Evolutionary conservation across 2,113 vertebrate species (phyloP), one percentile per base, ranked within the genome.

Genomic region (Hoplias malabaricus): DNA sequence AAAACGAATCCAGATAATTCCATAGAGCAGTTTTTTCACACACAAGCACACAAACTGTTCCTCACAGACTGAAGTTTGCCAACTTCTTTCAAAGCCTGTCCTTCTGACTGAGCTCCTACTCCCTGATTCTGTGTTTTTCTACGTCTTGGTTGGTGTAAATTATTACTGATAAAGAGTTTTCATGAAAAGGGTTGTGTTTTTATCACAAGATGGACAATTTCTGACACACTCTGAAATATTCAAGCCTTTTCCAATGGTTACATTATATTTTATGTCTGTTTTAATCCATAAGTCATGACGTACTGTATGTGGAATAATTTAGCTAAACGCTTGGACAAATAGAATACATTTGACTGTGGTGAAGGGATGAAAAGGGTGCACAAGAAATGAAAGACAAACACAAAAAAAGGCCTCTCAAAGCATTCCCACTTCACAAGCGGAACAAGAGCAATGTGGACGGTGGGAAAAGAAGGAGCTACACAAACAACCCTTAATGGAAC

Each of bases 401-500:
- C 78, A 71, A 21, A 75, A 21, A 75, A 25, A 42, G 40, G 56
- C 53, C 54, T 31, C 34, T 84, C 67, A 0, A 86, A 86, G 79
- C 85, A 79, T 72, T 65, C 82, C 74, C 80, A 83, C 85, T 82
- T 84, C 85, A 84, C 78, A 86, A 85, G 84, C 87, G 85, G 61
- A 84, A 77, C 56, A 84, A 75, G 62, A 82, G 77, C 77, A 84
- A 83, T 33, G 43, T 9, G 31, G 42, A 63, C 63, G 54, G 43
- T 9, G 31, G 42, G 56, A 57, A 61, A 43, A 73, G 75, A 83
- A 84, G 83, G 78, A 78, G 56, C 43, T 63, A 89, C 84, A 91
- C 89, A 92, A 93, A 92, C 89, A 91, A 89, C 88, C 88, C 87
- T 90, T 92, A 93, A 91, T 91, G 89, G 90, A 90, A 90, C 88